Base-by-base conservation (phyloP, 2,113 vertebrate species). In the Cochlearius cochlearius region DNA sequence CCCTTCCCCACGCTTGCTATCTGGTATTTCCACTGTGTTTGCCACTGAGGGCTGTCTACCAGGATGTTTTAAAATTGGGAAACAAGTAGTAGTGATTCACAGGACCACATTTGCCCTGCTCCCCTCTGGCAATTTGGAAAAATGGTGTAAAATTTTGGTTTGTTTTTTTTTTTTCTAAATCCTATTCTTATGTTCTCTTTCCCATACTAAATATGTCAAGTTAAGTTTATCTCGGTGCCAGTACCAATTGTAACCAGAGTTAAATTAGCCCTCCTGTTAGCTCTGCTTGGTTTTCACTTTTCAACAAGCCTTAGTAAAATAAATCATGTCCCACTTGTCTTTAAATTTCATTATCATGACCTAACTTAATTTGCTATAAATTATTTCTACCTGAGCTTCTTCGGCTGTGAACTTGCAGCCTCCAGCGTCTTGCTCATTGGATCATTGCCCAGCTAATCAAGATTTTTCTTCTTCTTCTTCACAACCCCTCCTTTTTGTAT, bases 351-450 rank as follows among this genome's bases (percentile, higher is more conserved):
- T 96, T 96, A 93, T 77, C 55, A 36, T 84, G 86, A 96, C 92
- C 85, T 94, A 92, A 94, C 93, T 96, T 94, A 95, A 93, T 96
- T 96, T 93, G 29, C 71, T 94, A 67, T 95, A 86, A 95, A 94
- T 95, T 90, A 96, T 96, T 96, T 95, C 72, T 95, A 91, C 86
- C 86, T 96, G 95, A 95, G 88, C 76, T 92, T 36, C 92, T 92
- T 93, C 3, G 1, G 21, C 75, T 93, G 79, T 92, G 88, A 95
- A 93, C 92, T 81, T 92, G 56, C 72, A 88, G 63, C 64, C 92
- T 83, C 30, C 0, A 74, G 86, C 88, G 55, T 92, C 90, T 90
- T 86, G 64, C 78, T 91, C 56, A 43, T 71, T 95, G 95, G 95
- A 96, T 72, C 90, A 39, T 67, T 94, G 95, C 96, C 96, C 88